A percentile compares a stretch with the other conserved stretches of the same genome.
These are phyloP conservation scores for Brachymystax lenok DNA, from an alignment of 2,797 vertebrate species.

Conservation along the genomic window DNA sequence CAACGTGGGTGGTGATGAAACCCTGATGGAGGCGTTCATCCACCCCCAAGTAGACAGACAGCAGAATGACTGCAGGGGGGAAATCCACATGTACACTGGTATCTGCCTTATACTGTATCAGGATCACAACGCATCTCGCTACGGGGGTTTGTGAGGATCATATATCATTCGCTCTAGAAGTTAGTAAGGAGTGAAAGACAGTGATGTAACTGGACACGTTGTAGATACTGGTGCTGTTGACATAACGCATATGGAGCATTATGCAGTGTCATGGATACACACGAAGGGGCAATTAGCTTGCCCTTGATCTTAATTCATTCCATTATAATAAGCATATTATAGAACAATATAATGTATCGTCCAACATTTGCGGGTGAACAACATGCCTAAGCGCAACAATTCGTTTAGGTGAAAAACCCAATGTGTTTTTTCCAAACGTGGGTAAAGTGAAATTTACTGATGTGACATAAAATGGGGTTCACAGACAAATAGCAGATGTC, in stretches of 20 bases:
- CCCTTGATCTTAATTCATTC: not conserved
- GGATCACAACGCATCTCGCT: constrained; percentile 29
- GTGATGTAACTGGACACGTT: not conserved
- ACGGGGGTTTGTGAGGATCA: too few relatives aligned
- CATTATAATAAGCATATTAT: not conserved
- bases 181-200: not conserved
- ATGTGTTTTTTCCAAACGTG: constrained; percentile 14
- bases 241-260: not conserved
- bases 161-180: not conserved
- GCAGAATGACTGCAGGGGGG: constrained; percentile 60
- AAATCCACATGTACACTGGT: constrained; percentile 67
- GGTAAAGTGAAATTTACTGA: constrained; percentile 18
- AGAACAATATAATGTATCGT: not conserved
- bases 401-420: constrained; percentile 25
- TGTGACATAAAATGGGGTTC: constrained; percentile 11
- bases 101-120: constrained; percentile 33
- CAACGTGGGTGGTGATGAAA: constrained; percentile 77
- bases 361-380: constrained; percentile 13
- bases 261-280: not conserved
- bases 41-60: constrained; percentile 63
- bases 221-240: not conserved
- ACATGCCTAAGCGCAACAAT: constrained; percentile 51
- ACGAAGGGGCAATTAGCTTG: not conserved
- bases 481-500: not conserved
- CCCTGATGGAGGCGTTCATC: constrained; percentile 64